Evolutionary conservation across 2,113 vertebrate genomes (phyloP).

Genomic region (Oxyura jamaicensis): DNA sequence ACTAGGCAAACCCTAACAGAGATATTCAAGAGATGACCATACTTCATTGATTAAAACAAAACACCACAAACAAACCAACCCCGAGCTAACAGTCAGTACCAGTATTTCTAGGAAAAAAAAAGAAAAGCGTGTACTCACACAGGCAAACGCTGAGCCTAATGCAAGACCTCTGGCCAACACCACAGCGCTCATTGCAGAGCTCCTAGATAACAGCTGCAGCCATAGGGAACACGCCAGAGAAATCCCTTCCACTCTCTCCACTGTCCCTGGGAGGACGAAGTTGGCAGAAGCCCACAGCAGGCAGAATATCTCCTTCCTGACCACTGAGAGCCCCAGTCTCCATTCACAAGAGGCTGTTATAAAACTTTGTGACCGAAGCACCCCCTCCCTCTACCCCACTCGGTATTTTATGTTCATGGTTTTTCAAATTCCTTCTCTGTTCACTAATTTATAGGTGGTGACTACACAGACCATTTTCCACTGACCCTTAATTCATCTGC

Average conservation of each 20-base stretch:
- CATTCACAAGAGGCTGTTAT: neutral
- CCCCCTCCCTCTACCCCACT: too few relatives aligned
- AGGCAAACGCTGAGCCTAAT: neutral
- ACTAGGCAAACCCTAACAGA: neutral
- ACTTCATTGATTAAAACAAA: neutral
- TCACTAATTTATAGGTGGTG: neutral
- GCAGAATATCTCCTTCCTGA: neutral
- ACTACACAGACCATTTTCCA: neutral
- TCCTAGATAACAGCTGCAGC: neutral
- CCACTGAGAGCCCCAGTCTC: neutral
- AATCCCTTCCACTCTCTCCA: neutral
- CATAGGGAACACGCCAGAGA: neutral
- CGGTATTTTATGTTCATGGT: fast-evolving
- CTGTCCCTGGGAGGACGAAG: neutral
- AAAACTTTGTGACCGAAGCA: neutral
- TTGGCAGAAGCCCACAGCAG: neutral
- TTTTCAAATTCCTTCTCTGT: neutral
- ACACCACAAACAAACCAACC: neutral
- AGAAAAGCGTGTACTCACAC: neutral
- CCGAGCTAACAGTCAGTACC: neutral
- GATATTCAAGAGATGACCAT: neutral
- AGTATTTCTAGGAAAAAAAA: neutral
- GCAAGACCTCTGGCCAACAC: neutral
- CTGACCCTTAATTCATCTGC: fast-evolving
- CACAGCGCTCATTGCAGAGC: neutral